Evolutionary conservation across 2,113 vertebrate species (phyloP), one percentile per base, ranked within the genome.

Genomic region (Tachysurus vachellii): DNA sequence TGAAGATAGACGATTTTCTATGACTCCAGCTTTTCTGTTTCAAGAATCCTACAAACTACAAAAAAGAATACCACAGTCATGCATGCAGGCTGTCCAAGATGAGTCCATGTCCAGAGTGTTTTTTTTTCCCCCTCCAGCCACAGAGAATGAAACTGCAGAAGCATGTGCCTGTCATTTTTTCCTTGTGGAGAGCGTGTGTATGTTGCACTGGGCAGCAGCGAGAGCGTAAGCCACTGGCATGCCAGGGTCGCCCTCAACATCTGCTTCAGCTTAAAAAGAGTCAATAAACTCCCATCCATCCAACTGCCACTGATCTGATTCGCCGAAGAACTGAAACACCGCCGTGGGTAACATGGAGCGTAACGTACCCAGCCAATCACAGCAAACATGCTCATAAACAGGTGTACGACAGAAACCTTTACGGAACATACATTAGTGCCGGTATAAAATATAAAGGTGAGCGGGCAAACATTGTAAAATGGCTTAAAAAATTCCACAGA

Each of bases 401-500:
- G 19, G 31, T 21, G n/a, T 23, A 21, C 17, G 64, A 77, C 57
- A 28, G 44, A 47, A 59, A 56, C 59, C 36, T 31, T 64, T 50
- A 19, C 17, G 31, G 44, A 14, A 42, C 42, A 21, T 71, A 75
- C 56, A 62, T 61, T 56, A 47, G 19, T 31, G n/a, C 2, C 28
- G 13, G 42, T 76, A 50, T n/a, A n/a, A 16, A 14, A 70, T 68
- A 44, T 66, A 68, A 56, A 86, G 70, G 21, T 57, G 54, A 54
- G 19, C 8, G 13, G 23, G 26, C 36, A 86, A 80, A 88, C 86
- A 36, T 91, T 90, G 91, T 90, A 44, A 16, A 16, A 53, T 28
- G 44, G 2, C 14, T 88, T 68, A 84, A 87, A 50, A 36, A 92
- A 95, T 94, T 94, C 93, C 92, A 91, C 83, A 84, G 3, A 87